A percentile compares a stretch with the other conserved stretches of the same genome.
Conservation (phyloP, 2,888 invertebrate species). For the Darwinula stevensoni region DNA sequence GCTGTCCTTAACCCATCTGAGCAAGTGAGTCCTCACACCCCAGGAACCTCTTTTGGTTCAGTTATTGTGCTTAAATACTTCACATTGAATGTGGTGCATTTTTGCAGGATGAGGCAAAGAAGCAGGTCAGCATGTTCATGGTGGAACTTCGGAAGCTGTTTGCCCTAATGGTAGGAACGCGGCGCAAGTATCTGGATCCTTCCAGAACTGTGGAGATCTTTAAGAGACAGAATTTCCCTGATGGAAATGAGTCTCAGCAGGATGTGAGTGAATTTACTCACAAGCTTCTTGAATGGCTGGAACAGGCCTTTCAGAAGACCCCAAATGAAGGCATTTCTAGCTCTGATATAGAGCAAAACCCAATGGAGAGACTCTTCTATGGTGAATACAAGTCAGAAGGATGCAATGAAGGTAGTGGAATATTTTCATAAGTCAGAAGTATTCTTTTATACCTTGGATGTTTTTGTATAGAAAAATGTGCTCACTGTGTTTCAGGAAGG, state of each 20-base stretch:
- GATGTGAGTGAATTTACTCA: conserved; percentile 21
- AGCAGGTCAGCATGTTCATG: conserved; percentile 16
- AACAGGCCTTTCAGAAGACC: conserved; percentile 19
- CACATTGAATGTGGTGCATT: too few species aligned
- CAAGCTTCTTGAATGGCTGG: conserved; percentile 18
- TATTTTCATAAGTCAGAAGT: conserved; percentile 4
- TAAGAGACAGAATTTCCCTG: conserved; percentile 16
- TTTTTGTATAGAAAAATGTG: too few species aligned
- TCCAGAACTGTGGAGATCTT: conserved; percentile 18
- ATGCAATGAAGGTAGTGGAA: conserved; percentile 14
- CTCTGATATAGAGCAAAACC: too few species aligned
- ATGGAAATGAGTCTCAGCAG: conserved; percentile 16
- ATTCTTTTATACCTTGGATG: too few species aligned
- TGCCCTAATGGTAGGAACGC: conserved; percentile 17
- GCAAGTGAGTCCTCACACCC: too few species aligned
- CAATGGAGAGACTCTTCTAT: conserved; percentile 19
- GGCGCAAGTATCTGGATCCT: conserved; percentile 19
- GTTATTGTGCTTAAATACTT: too few species aligned
- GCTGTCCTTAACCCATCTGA: conserved; percentile 12
- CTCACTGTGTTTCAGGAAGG: too few species aligned
- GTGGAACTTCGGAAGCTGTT: conserved; percentile 17
- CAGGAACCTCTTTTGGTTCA: too few species aligned
- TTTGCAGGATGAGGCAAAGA: conserved; percentile 14
- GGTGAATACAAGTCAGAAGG: too few species aligned
- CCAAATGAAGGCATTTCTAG: too few species aligned